These are phyloP conservation scores for Coenobita brevimanus DNA, from an alignment of 1,140 invertebrate species.

Conservation along the genomic window DNA sequence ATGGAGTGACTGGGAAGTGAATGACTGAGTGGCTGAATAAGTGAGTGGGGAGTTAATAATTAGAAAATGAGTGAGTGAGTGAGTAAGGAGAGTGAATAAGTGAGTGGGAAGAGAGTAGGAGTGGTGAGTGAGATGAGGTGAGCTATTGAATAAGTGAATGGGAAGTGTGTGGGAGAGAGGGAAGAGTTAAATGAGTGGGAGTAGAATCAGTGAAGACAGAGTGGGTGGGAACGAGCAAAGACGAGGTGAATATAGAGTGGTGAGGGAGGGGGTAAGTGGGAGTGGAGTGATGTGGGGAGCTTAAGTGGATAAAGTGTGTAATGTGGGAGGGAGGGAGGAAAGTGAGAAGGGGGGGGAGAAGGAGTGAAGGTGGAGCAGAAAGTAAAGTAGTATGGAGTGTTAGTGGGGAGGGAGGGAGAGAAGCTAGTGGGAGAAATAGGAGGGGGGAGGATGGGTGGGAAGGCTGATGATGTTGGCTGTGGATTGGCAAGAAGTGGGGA, in stretches of 20 bases:
- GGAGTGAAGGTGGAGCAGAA: background rate
- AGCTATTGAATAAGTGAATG: background rate
- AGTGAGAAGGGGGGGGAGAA: conserved; percentile 1
- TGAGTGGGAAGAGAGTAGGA: background rate
- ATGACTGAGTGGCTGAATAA: background rate
- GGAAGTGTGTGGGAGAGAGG: background rate
- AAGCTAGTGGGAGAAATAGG: background rate
- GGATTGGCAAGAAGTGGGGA: background rate
- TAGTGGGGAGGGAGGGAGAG: background rate
- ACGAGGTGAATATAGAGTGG: background rate
- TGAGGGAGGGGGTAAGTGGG: too few species aligned
- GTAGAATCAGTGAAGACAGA: too few species aligned
- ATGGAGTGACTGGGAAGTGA: background rate
- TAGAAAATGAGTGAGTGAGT: background rate
- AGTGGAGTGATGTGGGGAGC: too few species aligned
- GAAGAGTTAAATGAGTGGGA: background rate
- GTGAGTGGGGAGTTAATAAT: background rate
- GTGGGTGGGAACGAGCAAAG: background rate
- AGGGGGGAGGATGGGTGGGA: background rate
- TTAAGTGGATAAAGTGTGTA: background rate
- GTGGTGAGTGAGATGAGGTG: background rate
- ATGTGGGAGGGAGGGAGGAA: background rate
- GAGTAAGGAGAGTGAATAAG: background rate
- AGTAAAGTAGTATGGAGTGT: background rate
- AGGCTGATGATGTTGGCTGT: background rate